Base-by-base conservation (phyloP, 2,797 vertebrate species). In the Danio jaintianensis region DNA sequence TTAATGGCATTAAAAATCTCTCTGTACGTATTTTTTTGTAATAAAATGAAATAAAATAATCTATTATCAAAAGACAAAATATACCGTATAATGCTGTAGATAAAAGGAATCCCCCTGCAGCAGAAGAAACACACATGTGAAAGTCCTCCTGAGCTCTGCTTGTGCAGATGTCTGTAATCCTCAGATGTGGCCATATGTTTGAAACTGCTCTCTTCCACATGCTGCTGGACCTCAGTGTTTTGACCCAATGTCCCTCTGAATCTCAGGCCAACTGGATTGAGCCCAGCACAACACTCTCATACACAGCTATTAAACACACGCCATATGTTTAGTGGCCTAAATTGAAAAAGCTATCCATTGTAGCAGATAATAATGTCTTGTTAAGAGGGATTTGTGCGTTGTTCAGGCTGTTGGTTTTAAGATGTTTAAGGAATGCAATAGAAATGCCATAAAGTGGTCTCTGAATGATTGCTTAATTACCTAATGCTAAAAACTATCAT, bases 111-210 rank as follows among this genome's bases (percentile, higher is more conserved):
- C 53, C 59, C 22, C 22, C 29, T 29, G 29, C 29, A 29, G 29
- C 29, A 29, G 29, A 29, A 29, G 29, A n/a, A n/a, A 29, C 63
- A 75, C 20, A 53, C 40, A 73, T 47, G 61, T 43, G 45, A 50
- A 47, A 45, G 29, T 59, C 29, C 22, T 6, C 8, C 15, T 6
- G 47, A 42, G 36, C 22, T 68, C 43, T 73, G 42, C 69, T 84
- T 50, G 36, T 68, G 47, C 58, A 78, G 83, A 70, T 82, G 59
- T 76, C 67, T 68, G 72, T 48, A 61, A 50, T 10, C 66, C 77
- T 78, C 61, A 73, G 82, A 73, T 70, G 66, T 52, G 81, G 55
- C 79, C 84, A 77, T 83, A 77, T 83, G 80, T 79, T 78, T 80
- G 68, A 58, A 81, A 53, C 66, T 48, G 40, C 66, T 55, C 66